Conservation (phyloP, 2,797 vertebrate species). For the Scolopax bukidnonensis region DNA sequence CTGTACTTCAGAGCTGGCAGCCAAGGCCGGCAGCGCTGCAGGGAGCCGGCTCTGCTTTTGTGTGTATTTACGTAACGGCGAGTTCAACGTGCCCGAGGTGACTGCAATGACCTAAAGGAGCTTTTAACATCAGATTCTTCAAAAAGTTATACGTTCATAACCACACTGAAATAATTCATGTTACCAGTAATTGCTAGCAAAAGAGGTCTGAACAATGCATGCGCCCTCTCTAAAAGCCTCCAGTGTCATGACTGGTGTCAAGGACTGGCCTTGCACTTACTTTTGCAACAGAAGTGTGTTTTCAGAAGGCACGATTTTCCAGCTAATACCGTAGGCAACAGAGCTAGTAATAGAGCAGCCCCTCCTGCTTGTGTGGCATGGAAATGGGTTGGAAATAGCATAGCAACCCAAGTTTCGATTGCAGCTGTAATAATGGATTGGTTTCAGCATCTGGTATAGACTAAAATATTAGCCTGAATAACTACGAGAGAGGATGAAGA, state of each 20-base stretch:
- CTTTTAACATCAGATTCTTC: conserved; percentile 23
- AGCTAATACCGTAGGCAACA: background rate
- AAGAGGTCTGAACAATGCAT: background rate
- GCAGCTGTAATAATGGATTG: background rate
- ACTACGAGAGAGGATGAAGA: background rate
- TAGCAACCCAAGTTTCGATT: background rate
- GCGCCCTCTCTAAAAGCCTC: conserved; percentile 44
- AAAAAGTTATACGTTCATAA: background rate
- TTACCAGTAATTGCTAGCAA: background rate
- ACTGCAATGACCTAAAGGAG: conserved; percentile 4
- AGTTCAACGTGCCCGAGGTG: background rate
- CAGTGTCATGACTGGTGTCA: background rate
- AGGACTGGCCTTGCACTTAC: background rate
- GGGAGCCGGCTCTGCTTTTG: background rate
- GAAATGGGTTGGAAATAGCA: background rate
- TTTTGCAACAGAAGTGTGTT: background rate
- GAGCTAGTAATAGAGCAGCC: background rate
- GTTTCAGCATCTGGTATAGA: background rate
- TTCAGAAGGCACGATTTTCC: background rate
- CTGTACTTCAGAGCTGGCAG: background rate
- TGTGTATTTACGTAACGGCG: background rate
- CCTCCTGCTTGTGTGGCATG: background rate
- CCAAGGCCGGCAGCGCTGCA: background rate
- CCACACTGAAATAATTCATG: background rate
- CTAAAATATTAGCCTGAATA: background rate